These are phyloP conservation scores for Autographa gamma DNA, from an alignment of 2,888 invertebrate genomes.

Conservation along the genomic window DNA sequence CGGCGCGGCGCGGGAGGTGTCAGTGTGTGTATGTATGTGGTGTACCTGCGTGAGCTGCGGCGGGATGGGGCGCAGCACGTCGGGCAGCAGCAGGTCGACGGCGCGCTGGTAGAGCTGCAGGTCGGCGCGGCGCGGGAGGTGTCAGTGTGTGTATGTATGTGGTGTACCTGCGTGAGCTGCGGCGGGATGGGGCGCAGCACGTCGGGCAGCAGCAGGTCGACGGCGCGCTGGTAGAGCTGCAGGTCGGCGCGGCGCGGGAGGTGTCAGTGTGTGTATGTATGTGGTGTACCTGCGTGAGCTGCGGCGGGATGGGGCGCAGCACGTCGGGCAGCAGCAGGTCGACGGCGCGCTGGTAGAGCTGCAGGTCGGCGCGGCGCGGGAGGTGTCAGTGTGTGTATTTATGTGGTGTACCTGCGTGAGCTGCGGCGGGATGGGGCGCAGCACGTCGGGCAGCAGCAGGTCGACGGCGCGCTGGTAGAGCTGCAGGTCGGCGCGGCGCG, in stretches of 20 bases:
- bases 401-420: conserved; percentile 95
- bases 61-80: too few species aligned
- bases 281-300: conserved; percentile 95
- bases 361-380: conserved; percentile 92
- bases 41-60: too few species aligned
- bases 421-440: conserved; percentile 89
- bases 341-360: conserved; percentile 98
- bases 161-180: conserved; percentile 95
- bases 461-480: conserved; percentile 98
- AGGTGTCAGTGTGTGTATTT: conserved; percentile 94
- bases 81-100: too few species aligned
- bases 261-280: conserved; percentile 94
- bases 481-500: conserved; percentile 94
- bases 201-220: conserved; percentile 97
- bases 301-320: conserved; percentile 89
- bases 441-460: conserved; percentile 98
- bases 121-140: conserved; percentile 89
- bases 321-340: conserved; percentile 97
- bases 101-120: too few species aligned
- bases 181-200: conserved; percentile 89
- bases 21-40: too few species aligned
- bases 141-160: conserved; percentile 93
- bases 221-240: conserved; percentile 98
- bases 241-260: conserved; percentile 95
- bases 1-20: too few species aligned